phyloP scores from a whole-genome alignment of 2,888 invertebrate genomes.

The Achlya flavicornis region DNA sequence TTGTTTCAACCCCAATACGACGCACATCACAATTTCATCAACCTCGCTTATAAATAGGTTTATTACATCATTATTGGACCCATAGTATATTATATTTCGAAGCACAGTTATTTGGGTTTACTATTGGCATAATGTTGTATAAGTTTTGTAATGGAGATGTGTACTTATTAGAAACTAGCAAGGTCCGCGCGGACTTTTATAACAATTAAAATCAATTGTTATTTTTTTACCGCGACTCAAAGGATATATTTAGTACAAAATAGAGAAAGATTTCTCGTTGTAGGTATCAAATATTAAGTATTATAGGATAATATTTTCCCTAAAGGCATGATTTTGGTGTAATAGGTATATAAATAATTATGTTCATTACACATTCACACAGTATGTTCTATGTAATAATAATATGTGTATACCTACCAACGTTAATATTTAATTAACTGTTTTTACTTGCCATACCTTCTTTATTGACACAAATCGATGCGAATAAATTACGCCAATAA shows the following conservation, averaged over 20 bases:
- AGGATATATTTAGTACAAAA: too few species aligned
- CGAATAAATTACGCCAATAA: slow-evolving; percentile 9
- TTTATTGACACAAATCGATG: not conserved
- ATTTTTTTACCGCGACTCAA: too few species aligned
- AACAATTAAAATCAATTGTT: too few species aligned
- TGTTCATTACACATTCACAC: not conserved
- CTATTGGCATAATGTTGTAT: slow-evolving; percentile 21
- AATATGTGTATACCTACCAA: not conserved
- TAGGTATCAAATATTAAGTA: not conserved
- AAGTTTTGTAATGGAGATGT: not conserved
- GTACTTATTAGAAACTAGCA: too few species aligned
- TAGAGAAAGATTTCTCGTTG: too few species aligned
- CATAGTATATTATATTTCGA: too few species aligned
- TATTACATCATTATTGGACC: slow-evolving; percentile 30
- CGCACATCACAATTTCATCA: slow-evolving; percentile 12
- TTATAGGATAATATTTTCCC: too few species aligned
- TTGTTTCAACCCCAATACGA: slow-evolving; percentile 58
- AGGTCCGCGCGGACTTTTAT: too few species aligned
- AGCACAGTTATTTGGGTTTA: slow-evolving; percentile 37
- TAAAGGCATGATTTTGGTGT: too few species aligned
- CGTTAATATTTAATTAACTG: slow-evolving; percentile 1
- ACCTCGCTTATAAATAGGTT: slow-evolving; percentile 17
- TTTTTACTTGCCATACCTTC: not conserved
- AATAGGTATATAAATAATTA: too few species aligned
- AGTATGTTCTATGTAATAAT: not conserved